These are phyloP conservation scores for Fissipunctia ypsillon DNA, from an alignment of 2,888 invertebrate genomes.

Conservation along the genomic window DNA sequence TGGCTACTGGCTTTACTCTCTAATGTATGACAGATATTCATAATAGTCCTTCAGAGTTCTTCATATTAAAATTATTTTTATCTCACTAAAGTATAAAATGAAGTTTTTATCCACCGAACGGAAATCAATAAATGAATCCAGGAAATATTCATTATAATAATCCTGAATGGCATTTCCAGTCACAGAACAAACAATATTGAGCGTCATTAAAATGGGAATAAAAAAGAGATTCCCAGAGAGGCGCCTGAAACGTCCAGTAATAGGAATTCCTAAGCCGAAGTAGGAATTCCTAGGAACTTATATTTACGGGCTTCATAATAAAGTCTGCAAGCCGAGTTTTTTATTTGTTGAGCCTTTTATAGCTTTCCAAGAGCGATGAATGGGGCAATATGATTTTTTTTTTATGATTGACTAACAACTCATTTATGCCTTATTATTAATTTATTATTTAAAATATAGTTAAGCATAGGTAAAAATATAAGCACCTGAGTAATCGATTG, in stretches of 20 bases:
- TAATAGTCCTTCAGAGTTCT: too few relatives aligned
- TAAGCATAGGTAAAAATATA: not conserved
- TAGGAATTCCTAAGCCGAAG: slow-evolving; percentile 53
- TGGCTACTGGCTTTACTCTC: not conserved
- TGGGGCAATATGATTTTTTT: not conserved
- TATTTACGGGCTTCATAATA: slow-evolving; percentile 45
- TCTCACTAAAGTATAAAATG: not conserved
- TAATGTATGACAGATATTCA: not conserved
- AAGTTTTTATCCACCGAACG: not conserved
- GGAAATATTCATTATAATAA: slow-evolving; percentile 11
- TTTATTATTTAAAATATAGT: too few relatives aligned
- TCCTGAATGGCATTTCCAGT: slow-evolving; percentile 5
- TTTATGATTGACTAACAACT: too few relatives aligned
- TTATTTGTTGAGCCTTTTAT: slow-evolving; percentile 31
- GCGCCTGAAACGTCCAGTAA: slow-evolving; percentile 42
- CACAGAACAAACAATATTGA: slow-evolving; percentile 45
- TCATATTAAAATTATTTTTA: not conserved
- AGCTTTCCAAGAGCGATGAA: not conserved
- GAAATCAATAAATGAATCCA: slow-evolving; percentile 19
- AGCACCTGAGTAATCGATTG: not conserved
- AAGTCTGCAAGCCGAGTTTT: slow-evolving; percentile 30
- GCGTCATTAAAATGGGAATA: slow-evolving; percentile 47
- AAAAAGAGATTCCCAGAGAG: slow-evolving; percentile 44
- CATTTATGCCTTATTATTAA: too few relatives aligned
- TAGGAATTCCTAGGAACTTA: slow-evolving; percentile 52